Base-by-base conservation (phyloP, 2,888 invertebrate species). In the Lasiommata megera region DNA sequence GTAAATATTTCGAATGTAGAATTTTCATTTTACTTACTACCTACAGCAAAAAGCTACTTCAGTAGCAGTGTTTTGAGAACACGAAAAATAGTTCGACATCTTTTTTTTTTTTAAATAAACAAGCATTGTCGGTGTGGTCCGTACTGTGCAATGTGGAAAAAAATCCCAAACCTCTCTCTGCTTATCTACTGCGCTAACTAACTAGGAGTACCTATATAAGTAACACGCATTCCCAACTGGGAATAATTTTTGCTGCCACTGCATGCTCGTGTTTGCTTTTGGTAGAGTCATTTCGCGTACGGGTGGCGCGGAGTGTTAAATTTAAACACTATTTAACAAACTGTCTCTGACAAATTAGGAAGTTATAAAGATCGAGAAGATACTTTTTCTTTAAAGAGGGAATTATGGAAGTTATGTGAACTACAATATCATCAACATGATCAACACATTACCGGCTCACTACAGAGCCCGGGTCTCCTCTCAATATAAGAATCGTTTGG, bases 131-230 rank as follows among this genome's bases (percentile, higher is more conserved):
- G 68, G 70, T 65, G 59, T 58, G 58, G 54, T 56, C 51, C 47
- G 61, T 58, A 48, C 51, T 55, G 69, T 73, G 76, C 77, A 77
- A 79, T 79, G 77, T 67, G 69, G 75, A 74, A 77, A 76, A 77
- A 76, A 71, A 67, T 54, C 54, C 47, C 54, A 58, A 61, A 62
- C 7, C 61, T 58, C 52, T 61, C 56, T 66, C 53, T 38, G 34
- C 47, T 58, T 46, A 46, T 53, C 52, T 52, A 48, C 28, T 44
- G 43, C 28, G 37, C 54, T 44, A 50, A 46, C 50, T 58, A 58
- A 46, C 54, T 57, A 36, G 50, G 23, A 57, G 34, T 36, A 28
- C 18, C 18, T 44, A 60, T 50, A 44, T 58, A 54, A 54, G 41
- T 58, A 61, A 58, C 28, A 43, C 34, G 40, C n/a, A 50, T 47